phyloP scores from a whole-genome alignment of 1,140 invertebrate species.

The Hesperophylax magnus region DNA sequence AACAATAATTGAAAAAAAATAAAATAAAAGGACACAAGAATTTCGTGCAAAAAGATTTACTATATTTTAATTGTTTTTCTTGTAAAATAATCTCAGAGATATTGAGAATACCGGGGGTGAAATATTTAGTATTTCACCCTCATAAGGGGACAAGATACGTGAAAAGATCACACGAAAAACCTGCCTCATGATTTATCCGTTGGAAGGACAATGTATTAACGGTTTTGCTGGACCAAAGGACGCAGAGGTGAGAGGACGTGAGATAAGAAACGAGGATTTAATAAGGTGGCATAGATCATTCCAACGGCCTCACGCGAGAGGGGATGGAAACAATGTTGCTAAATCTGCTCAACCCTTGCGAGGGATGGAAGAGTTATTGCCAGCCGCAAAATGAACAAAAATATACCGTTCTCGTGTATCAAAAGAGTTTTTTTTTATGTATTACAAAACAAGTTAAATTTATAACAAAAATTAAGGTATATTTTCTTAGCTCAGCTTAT shows the following conservation, averaged over 20 bases:
- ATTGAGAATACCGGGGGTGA: no score
- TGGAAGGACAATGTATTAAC: constrained; percentile 36
- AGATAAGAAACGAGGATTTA: constrained; percentile 52
- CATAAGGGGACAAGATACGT: neutral
- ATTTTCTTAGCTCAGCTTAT: no score
- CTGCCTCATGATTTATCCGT: constrained; percentile 28
- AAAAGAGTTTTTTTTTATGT: no score
- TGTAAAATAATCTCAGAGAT: no score
- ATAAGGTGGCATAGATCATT: constrained; percentile 56
- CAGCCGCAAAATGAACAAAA: neutral
- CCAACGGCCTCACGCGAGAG: constrained; percentile 44
- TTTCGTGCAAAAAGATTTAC: no score
- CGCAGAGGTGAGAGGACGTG: constrained; percentile 30
- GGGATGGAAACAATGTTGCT: constrained; percentile 20
- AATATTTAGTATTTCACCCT: neutral
- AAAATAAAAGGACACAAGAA: no score
- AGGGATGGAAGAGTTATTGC: constrained; percentile 8
- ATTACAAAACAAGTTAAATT: no score
- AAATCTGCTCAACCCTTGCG: constrained; percentile 18
- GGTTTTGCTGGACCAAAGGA: constrained; percentile 32
- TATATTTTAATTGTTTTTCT: no score
- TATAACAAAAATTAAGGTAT: no score
- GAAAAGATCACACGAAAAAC: constrained; percentile 11
- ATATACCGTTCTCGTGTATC: no score
- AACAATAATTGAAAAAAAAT: no score